Conservation (phyloP, 2,797 vertebrate species). For the Eulemur coronatus region DNA sequence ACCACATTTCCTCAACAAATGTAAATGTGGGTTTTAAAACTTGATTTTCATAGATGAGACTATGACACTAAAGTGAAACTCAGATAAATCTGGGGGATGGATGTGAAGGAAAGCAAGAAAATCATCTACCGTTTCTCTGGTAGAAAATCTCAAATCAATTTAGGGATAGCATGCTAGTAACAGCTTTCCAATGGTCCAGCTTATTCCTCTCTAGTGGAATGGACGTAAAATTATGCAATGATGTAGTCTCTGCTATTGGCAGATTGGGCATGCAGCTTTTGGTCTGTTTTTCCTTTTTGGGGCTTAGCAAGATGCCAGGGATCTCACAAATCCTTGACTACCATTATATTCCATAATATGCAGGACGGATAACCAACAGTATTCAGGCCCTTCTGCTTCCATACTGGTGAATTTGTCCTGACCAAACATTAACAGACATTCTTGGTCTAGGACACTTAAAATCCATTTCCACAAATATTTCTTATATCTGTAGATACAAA, state of each 20-base stretch:
- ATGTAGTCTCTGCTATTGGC: background rate
- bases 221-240: background rate
- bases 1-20: background rate
- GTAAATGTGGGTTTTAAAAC: background rate
- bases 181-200: background rate
- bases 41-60: background rate
- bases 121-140: background rate
- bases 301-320: background rate
- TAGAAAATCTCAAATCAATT: background rate
- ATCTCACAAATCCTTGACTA: background rate
- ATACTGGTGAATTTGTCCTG: background rate
- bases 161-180: background rate
- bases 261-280: background rate
- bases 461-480: background rate
- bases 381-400: background rate
- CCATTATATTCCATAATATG: background rate
- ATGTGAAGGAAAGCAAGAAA: background rate
- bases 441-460: background rate
- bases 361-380: background rate
- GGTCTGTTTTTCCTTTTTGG: background rate
- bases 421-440: background rate
- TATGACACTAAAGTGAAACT: background rate
- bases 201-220: background rate
- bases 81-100: background rate
- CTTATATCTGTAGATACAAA: background rate